Base-by-base conservation (phyloP, 1,140 invertebrate species). In the Battus philenor region DNA sequence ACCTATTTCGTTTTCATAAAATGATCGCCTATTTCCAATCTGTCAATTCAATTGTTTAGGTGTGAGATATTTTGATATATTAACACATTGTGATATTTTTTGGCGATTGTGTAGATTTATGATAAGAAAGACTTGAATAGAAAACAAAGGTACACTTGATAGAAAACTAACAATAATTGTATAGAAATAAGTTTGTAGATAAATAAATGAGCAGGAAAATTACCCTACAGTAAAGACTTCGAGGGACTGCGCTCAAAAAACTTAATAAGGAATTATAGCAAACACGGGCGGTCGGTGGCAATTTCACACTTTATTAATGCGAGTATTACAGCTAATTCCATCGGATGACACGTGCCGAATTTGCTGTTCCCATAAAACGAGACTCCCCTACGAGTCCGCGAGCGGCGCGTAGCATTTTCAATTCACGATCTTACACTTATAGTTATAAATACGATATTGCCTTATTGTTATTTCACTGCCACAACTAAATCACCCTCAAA, bases 251-350 rank as follows among this genome's bases (percentile, higher is more conserved):
- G 47, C 47, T 64, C 59, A 70, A 78, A 74, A 76, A 62, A 47
- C 24, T 54, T 71, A 79, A 77, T 79, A 78, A 64, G 66, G 75
- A 78, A 79, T 82, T 80, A 82, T 73, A 76, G 75, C 76, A 79
- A 84, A 81, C 73, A 82, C 52, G 54, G 52, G 47, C 61, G 51
- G 64, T 57, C 62, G 69, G 76, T 79, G 61, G 68, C 79, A 83
- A 85, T 85, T 85, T 85, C 75, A 85, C 81, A 85, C 81, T 85
- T 85, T 85, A 85, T 85, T 85, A 85, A 82, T 80, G 75, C 71
- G 72, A 83, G 78, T 83, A 85, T 83, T 85, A 82, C 54, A 54
- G 71, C 75, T 85, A 83, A 85, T 85, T 76, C 81, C 77, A 63
- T 68, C 73, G 63, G 54, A 67, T 62, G 81, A 68, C 81, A 83